Evolutionary conservation across 2,888 invertebrate species (phyloP).

Genomic region (Mallateleia sp.): DNA sequence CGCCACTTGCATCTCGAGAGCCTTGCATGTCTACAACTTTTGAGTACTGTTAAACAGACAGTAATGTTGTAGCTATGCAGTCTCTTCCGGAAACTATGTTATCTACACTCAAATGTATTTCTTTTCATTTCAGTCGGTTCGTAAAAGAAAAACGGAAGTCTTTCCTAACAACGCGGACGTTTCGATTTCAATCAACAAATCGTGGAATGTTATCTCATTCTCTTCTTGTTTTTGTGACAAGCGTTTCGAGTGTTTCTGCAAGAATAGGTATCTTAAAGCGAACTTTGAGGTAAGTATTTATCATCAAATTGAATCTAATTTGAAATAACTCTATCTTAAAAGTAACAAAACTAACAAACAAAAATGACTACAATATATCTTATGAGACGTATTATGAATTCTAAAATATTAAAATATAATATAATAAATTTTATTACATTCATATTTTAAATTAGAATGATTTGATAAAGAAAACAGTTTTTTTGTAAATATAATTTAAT

Average conservation of each 20-base stretch:
- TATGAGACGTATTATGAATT: no score
- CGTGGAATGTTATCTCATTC: not conserved
- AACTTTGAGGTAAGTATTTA: no score
- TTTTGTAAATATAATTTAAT: no score
- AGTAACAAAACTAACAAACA: no score
- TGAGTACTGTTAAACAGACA: slow-evolving; percentile 74
- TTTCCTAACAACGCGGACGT: not conserved
- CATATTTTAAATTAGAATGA: no score
- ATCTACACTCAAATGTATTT: slow-evolving; percentile 35
- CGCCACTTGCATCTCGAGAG: slow-evolving; percentile 70
- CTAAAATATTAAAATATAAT: no score
- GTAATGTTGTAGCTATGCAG: slow-evolving; percentile 66
- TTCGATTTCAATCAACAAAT: slow-evolving; percentile 27
- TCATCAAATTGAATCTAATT: no score
- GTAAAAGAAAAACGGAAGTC: not conserved
- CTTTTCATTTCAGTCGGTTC: slow-evolving; percentile 24
- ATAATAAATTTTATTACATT: no score
- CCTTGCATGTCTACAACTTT: slow-evolving; percentile 72
- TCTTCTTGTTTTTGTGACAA: not conserved
- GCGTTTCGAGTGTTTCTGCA: not conserved
- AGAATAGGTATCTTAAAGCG: not conserved
- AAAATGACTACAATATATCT: no score
- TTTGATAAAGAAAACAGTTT: no score
- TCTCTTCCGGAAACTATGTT: slow-evolving; percentile 30
- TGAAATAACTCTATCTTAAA: no score